Base-by-base conservation (phyloP, 1,140 invertebrate species). In the Nasonia giraulti region DNA sequence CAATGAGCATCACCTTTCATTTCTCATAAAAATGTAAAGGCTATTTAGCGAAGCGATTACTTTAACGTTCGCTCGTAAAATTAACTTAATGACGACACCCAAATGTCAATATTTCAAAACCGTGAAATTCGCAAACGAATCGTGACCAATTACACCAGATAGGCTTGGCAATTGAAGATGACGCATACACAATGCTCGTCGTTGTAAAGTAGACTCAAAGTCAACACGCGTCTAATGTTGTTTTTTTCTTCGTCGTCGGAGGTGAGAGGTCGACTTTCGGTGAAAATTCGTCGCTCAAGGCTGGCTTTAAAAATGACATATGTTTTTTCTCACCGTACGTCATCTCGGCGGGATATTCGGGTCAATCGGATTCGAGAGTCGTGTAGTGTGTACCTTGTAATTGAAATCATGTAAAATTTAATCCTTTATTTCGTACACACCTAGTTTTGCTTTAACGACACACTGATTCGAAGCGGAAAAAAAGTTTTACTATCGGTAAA, bases 191-290 rank as follows among this genome's bases (percentile, higher is more conserved):
- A 66, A 66, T 66, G 62, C 14, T 5, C 14, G 40, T 44, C 62
- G 62, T 66, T 66, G 62, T 66, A 8, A 27, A 44, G 40, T 44
- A 44, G 40, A 44, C 40, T 44, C 40, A 7, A 44, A 44, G 40
- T 50, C n/a, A 2, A 68, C 66, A 23, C 66, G 66, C 14, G 4
- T 66, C 14, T 66, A 5, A 66, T 66, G 8, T n/a, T 66, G 0
- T n/a, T 66, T 27, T 68, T 17, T 10, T 68, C 62, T 68, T 23
- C 8, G 62, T 23, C 66, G 20, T 68, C 66, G 66, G 66, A 68
- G 66, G 66, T 68, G 66, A 68, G 66, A 68, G 66, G 66, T 68
- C 66, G 66, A 68, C 66, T n/a, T 68, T 68, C 66, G 66, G 66
- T 23, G 4, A 68, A 68, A 23, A 23, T 68, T 68, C n/a, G n/a